phyloP scores from a whole-genome alignment of 53 echinoderm and acorn worm genomes.

The Patiria pectinifera region DNA sequence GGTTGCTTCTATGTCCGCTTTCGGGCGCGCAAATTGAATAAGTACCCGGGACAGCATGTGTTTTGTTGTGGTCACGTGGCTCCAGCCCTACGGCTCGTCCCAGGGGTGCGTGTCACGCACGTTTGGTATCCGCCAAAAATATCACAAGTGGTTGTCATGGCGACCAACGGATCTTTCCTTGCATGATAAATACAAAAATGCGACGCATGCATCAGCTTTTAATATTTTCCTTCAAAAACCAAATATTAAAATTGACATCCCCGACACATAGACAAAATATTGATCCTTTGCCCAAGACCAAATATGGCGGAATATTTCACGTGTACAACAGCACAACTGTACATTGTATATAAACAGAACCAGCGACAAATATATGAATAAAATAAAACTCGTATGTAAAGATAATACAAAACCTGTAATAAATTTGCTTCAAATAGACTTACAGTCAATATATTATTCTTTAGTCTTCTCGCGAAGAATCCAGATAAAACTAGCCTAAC shows the following conservation, averaged over 20 bases:
- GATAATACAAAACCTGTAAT: no score
- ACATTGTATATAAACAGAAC: no score
- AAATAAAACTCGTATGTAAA: no score
- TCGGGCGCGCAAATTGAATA: slow-evolving; percentile 59
- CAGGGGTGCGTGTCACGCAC: slow-evolving; percentile 34
- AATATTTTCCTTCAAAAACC: neutral
- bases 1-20: slow-evolving; percentile 32
- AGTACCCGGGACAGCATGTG: slow-evolving; percentile 25
- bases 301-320: no score
- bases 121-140: slow-evolving; percentile 32
- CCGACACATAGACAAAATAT: no score
- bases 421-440: no score
- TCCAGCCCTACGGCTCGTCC: slow-evolving; percentile 24
- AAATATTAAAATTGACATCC: no score
- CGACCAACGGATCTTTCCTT: neutral
- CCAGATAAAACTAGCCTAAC: neutral
- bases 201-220: neutral
- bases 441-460: no score
- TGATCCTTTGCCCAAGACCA: no score
- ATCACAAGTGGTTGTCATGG: slow-evolving; percentile 28
- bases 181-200: neutral
- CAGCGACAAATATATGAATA: no score
- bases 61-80: slow-evolving; percentile 35
- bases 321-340: no score
- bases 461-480: neutral